phyloP scores from a whole-genome alignment of 2,113 vertebrate genomes.

The Microcebus murinus region DNA sequence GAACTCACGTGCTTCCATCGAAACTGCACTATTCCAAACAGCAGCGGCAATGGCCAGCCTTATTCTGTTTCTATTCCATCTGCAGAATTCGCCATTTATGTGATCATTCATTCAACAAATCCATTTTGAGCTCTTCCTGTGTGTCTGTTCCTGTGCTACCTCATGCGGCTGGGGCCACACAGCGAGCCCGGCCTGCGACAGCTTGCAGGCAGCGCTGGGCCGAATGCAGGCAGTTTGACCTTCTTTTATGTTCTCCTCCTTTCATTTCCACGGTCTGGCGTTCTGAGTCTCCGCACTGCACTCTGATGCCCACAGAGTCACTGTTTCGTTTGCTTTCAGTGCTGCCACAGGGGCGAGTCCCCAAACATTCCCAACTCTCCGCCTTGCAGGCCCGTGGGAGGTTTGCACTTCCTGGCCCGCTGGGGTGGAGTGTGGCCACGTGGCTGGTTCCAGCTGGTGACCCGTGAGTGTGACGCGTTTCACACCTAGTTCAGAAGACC shows the following conservation, averaged over 20 bases:
- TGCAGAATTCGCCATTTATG: background rate
- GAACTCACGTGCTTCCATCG: background rate
- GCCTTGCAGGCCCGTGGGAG: background rate
- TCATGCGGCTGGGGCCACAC: background rate
- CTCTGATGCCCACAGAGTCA: background rate
- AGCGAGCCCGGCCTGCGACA: background rate
- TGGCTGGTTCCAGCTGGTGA: background rate
- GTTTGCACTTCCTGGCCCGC: background rate
- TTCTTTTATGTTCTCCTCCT: background rate
- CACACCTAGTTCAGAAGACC: background rate
- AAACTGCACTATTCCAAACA: background rate
- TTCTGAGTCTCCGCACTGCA: background rate
- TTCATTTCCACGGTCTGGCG: background rate
- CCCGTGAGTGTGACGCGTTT: background rate
- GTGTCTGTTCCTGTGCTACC: background rate
- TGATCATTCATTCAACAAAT: background rate
- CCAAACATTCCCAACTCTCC: background rate
- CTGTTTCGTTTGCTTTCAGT: background rate
- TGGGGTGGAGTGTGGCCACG: background rate
- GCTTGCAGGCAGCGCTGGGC: background rate
- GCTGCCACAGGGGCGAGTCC: background rate
- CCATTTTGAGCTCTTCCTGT: background rate
- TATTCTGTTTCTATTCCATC: background rate
- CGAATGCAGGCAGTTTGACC: background rate
- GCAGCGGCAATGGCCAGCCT: background rate